Evolutionary conservation across 2,113 vertebrate species (phyloP).

Genomic region (Etheostoma spectabile): DNA sequence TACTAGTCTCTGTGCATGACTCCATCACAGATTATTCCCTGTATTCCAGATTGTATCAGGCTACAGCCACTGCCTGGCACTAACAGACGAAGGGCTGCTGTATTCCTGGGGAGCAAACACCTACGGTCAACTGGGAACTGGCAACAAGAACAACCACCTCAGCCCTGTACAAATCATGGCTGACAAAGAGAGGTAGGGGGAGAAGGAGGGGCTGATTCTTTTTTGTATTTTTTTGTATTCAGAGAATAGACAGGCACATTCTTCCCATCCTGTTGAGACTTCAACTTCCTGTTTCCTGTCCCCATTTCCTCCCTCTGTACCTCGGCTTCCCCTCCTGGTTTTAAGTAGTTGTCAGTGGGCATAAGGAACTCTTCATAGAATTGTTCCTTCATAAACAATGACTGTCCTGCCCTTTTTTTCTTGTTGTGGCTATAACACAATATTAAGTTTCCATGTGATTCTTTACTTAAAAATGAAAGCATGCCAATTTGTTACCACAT

Average conservation of each 20-base stretch:
- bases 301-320: constrained; percentile 19
- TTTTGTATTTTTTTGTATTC: constrained; percentile 1
- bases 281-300: constrained; percentile 39
- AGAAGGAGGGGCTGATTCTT: neutral
- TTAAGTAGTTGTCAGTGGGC: neutral
- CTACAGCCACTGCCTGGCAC: constrained; percentile 92
- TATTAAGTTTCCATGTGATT: neutral
- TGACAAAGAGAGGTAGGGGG: constrained; percentile 92
- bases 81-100: constrained; percentile 94
- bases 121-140: constrained; percentile 94
- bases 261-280: constrained; percentile 26
- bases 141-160: constrained; percentile 94
- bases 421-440: neutral
- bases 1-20: neutral
- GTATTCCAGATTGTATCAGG: constrained; percentile 89
- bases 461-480: neutral
- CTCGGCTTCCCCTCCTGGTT: neutral
- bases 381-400: neutral
- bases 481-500: accelerated
- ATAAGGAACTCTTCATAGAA: neutral
- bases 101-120: constrained; percentile 97
- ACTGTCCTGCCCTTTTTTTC: neutral
- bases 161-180: constrained; percentile 90
- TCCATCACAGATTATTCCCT: neutral
- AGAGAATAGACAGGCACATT: neutral